Evolutionary conservation across 1,140 invertebrate genomes (phyloP).

Genomic region (Pissodes strobi): DNA sequence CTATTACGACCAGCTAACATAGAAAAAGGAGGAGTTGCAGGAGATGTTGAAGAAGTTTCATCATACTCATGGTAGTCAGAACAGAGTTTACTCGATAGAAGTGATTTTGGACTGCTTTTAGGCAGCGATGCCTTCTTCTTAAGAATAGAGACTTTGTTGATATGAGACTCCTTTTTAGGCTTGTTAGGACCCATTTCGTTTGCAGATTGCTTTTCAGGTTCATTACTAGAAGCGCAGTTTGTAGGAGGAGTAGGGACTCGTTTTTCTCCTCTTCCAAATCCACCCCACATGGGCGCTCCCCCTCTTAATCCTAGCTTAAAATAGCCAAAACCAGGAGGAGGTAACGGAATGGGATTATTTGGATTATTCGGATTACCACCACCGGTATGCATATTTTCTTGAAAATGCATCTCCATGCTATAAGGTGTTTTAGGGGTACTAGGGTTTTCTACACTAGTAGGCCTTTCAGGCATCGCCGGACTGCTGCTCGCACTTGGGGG

Average conservation of each 20-base stretch:
- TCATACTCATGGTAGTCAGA: constrained; percentile 69
- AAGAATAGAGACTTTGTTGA: constrained; percentile 63
- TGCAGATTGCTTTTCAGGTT: constrained; percentile 6
- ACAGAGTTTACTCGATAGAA: constrained; percentile 63
- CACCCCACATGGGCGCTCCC: constrained; percentile 72
- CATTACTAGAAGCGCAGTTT: background rate
- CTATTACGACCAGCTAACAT: constrained; percentile 41
- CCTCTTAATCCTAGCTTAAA: constrained; percentile 68
- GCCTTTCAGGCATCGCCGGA: constrained; percentile 62
- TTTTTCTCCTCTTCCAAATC: constrained; percentile 52
- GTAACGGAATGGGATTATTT: constrained; percentile 60
- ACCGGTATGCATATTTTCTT: constrained; percentile 39
- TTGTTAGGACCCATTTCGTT: constrained; percentile 1
- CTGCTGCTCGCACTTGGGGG: constrained; percentile 62
- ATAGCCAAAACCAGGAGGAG: constrained; percentile 59
- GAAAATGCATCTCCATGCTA: constrained; percentile 33
- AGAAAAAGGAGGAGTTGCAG: constrained; percentile 60
- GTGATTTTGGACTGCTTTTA: constrained; percentile 58
- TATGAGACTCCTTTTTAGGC: constrained; percentile 57
- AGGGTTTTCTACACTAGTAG: constrained; percentile 64
- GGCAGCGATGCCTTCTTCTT: constrained; percentile 59
- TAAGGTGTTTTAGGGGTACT: constrained; percentile 59
- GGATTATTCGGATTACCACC: constrained; percentile 56
- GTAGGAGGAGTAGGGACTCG: constrained; percentile 46
- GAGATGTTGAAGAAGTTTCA: constrained; percentile 64